A percentile compares a stretch with the other conserved stretches of the same genome.
phyloP scores from a whole-genome alignment of 2,797 vertebrate genomes.

The Tinamus major region DNA sequence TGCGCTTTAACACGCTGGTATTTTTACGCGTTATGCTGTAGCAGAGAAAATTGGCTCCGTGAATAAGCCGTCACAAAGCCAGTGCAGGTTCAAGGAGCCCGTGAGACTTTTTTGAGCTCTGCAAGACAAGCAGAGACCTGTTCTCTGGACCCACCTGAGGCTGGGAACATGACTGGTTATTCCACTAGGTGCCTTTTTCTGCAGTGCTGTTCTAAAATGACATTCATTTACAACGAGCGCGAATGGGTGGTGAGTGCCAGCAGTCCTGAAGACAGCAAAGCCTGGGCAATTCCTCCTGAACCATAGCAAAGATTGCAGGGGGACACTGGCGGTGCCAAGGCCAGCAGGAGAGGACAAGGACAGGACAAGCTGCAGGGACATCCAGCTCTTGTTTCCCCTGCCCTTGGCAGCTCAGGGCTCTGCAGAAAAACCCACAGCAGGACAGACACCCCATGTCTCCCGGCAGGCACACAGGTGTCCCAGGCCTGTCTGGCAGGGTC shows the following conservation, averaged over 20 bases:
- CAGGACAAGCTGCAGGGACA: neutral
- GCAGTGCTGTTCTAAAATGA: neutral
- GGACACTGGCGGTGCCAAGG: neutral
- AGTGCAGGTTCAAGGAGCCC: neutral
- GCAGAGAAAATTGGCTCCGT: neutral
- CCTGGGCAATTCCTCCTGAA: neutral
- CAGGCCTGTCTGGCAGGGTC: neutral
- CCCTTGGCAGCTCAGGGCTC: neutral
- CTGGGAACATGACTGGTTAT: neutral
- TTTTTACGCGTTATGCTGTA: neutral
- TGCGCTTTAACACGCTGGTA: neutral
- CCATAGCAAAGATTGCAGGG: neutral
- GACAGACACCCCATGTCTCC: neutral
- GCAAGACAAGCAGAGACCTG: neutral
- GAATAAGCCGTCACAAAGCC: neutral
- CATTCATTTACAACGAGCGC: neutral
- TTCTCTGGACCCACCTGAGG: neutral
- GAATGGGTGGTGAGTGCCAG: neutral
- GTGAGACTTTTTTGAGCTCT: neutral
- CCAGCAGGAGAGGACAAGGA: neutral
- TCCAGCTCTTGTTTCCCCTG: neutral
- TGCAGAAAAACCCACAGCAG: neutral
- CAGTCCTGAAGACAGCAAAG: neutral
- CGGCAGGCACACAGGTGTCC: neutral
- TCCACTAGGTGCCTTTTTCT: neutral